Evolutionary conservation across 1,140 invertebrate species (phyloP).

Genomic region (Aphidius gifuensis): DNA sequence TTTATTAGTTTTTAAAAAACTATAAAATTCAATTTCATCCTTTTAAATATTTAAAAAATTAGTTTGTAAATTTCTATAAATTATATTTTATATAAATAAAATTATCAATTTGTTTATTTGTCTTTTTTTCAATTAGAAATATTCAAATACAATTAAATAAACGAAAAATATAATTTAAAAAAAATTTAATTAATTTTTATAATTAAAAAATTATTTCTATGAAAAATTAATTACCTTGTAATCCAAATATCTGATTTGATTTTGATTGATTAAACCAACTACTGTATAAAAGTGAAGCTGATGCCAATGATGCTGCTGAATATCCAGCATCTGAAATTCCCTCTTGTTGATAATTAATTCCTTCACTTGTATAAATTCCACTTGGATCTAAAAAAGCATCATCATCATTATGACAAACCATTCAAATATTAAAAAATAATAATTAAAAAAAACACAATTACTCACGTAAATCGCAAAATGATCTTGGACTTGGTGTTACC

Average conservation of each 20-base stretch:
- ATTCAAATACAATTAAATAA: no score
- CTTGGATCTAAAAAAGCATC: not conserved
- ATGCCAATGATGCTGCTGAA: conserved; percentile 46
- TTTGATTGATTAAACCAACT: conserved; percentile 53
- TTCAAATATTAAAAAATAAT: not conserved
- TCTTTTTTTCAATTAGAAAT: no score
- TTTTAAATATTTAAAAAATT: no score
- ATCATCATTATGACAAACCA: not conserved
- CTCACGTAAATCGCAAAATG: conserved; percentile 20
- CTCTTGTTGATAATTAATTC: not conserved
- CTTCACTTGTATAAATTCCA: not conserved
- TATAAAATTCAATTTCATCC: no score
- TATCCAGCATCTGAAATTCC: conserved; percentile 35
- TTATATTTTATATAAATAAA: no score
- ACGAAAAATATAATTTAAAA: not conserved
- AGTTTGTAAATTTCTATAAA: no score
- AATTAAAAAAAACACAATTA: not conserved
- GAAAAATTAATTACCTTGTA: conserved; percentile 48
- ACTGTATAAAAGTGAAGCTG: conserved; percentile 51
- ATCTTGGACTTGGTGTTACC: conserved; percentile 4
- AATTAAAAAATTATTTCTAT: conserved; percentile 1
- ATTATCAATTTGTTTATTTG: not conserved
- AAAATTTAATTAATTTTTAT: no score
- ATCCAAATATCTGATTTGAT: conserved; percentile 47
- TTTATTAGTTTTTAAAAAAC: no score